These are phyloP conservation scores for Melanophora roralis DNA, from an alignment of 2,888 invertebrate species.

Conservation along the genomic window DNA sequence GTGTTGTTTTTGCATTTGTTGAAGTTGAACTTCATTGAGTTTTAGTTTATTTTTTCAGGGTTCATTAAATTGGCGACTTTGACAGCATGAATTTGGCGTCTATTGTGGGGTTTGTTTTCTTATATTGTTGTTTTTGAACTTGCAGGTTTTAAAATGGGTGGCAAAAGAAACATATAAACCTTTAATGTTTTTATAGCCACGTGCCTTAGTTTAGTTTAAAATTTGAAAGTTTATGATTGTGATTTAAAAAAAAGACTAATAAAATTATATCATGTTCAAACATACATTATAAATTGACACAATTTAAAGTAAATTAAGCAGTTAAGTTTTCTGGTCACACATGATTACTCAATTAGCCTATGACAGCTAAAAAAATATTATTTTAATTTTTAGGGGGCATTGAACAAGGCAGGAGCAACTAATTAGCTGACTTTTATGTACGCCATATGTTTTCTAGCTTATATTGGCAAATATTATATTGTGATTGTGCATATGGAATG, in stretches of 20 bases:
- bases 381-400: too few relatives aligned
- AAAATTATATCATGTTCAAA: neutral
- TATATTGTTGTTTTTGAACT: neutral
- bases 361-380: too few relatives aligned
- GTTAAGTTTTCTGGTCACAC: too few relatives aligned
- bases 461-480: too few relatives aligned
- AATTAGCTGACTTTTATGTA: too few relatives aligned
- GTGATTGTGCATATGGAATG: too few relatives aligned
- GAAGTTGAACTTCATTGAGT: slow-evolving; percentile 36
- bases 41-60: slow-evolving; percentile 48
- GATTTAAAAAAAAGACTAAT: neutral
- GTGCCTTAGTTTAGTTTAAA: slow-evolving; percentile 45
- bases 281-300: too few relatives aligned
- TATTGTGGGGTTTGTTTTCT: neutral
- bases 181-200: slow-evolving; percentile 43
- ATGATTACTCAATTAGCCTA: too few relatives aligned
- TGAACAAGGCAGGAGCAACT: too few relatives aligned
- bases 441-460: too few relatives aligned
- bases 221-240: slow-evolving; percentile 31
- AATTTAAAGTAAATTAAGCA: too few relatives aligned
- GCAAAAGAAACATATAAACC: slow-evolving; percentile 1
- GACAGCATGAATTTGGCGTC: slow-evolving; percentile 40
- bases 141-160: slow-evolving; percentile 18
- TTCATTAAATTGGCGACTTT: slow-evolving; percentile 60
- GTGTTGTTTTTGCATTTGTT: slow-evolving; percentile 14